Percentiles rank a stretch among this genome's conserved stretches.
Conservation (phyloP, 2,113 vertebrate genomes). For the Hypomesus transpacificus region DNA sequence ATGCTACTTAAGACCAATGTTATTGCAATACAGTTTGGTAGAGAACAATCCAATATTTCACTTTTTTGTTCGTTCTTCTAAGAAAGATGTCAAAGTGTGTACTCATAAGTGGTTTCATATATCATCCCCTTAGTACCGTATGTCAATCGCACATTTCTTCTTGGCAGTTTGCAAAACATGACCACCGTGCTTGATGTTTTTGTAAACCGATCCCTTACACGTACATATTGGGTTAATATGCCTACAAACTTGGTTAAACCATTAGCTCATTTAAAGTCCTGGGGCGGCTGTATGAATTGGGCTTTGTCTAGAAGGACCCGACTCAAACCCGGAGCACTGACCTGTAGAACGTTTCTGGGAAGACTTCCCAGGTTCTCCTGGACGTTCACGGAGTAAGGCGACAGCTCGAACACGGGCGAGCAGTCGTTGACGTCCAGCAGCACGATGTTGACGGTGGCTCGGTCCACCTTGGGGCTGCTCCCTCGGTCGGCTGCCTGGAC, state of each 20-base stretch:
- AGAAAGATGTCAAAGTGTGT: not conserved
- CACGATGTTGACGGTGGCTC: constrained; percentile 76
- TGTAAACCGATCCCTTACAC: constrained; percentile 15
- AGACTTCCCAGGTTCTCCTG: constrained; percentile 82
- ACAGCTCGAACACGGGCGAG: constrained; percentile 84
- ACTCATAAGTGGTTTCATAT: constrained; percentile 44
- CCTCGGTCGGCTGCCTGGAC: constrained; percentile 87
- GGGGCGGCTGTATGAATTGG: constrained; percentile 41
- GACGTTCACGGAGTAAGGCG: constrained; percentile 84
- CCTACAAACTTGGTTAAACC: constrained; percentile 38
- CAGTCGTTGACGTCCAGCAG: constrained; percentile 90
- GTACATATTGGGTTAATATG: constrained; percentile 56
- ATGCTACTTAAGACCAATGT: too few relatives aligned
- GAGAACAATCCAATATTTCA: not conserved
- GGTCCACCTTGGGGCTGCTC: constrained; percentile 82
- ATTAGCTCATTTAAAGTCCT: constrained; percentile 51
- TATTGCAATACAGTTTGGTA: not conserved
- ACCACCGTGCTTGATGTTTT: constrained; percentile 25
- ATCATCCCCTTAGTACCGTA: constrained; percentile 44
- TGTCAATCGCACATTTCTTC: constrained; percentile 38
- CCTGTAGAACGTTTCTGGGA: constrained; percentile 87
- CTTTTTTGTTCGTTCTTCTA: too few relatives aligned
- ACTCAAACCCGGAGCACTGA: constrained; percentile 52
- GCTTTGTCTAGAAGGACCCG: not conserved
- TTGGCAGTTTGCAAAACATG: constrained; percentile 32